Conservation (phyloP, 2,888 invertebrate genomes). For the Caenorhabditis afra region DNA sequence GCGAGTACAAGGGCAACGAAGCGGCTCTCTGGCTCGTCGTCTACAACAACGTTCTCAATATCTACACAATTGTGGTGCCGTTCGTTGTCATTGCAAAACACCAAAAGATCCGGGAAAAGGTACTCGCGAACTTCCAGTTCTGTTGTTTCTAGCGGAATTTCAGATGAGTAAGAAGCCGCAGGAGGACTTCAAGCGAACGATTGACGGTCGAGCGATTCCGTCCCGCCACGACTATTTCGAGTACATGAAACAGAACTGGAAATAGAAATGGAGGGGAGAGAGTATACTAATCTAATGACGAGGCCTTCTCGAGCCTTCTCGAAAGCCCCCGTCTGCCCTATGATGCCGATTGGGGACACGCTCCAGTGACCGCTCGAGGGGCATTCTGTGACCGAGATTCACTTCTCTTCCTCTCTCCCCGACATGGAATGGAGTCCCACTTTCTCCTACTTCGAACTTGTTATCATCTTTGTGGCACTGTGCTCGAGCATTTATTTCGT, state of each 20-base stretch:
- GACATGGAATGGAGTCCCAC: conserved; percentile 28
- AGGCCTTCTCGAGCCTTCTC: neutral
- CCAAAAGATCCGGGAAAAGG: conserved; percentile 34
- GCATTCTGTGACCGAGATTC: neutral
- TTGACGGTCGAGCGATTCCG: conserved; percentile 38
- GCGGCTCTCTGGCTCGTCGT: conserved; percentile 14
- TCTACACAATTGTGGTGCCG: conserved; percentile 34
- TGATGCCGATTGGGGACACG: conserved; percentile 22
- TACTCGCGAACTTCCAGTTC: too few relatives aligned
- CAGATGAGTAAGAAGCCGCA: conserved; percentile 9
- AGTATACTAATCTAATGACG: conserved; percentile 4
- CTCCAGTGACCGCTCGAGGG: neutral
- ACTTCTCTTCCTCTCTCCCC: neutral
- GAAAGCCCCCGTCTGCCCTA: conserved; percentile 18
- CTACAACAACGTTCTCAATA: conserved; percentile 37
- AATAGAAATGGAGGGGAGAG: conserved; percentile 6
- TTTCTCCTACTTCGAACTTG: conserved; percentile 10
- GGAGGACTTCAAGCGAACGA: neutral
- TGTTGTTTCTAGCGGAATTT: neutral
- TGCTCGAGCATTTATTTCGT: conserved; percentile 30
- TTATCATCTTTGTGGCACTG: conserved; percentile 15
- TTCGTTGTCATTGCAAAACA: conserved; percentile 35
- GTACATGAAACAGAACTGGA: conserved; percentile 26
- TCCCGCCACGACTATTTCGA: conserved; percentile 43
- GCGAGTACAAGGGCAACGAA: conserved; percentile 15